Evolutionary conservation across 2,797 vertebrate genomes (phyloP), one percentile per base, ranked within the genome.

Genomic region (Pogonophryne albipinna): DNA sequence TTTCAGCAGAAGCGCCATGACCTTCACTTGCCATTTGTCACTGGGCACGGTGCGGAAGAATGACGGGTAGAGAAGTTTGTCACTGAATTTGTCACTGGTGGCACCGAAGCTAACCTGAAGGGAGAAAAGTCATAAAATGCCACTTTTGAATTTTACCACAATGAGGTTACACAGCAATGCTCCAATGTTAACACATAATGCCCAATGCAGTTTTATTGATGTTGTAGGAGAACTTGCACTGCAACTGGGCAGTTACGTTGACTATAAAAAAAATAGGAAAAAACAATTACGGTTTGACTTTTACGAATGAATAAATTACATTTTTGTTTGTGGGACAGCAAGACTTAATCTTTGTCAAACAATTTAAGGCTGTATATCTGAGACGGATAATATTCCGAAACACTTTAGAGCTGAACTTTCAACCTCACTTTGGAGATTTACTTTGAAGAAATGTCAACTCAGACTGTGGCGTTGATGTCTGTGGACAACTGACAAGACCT

Each of bases 1-100:
- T 5, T 16, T 5, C 27, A 99, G 89, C 7, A 99, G 94, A 10
- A 73, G 76, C 41, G 91, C 91, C 4, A 96, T 86, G 9, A 89
- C 97, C 0, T 79, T n/a, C 6, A 91, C 94, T 88, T 96, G 94
- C 85, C 66, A 90, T 16, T 89, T 95, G 86, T 98, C 97, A 0
- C 91, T 95, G 75, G 97, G 94, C 8, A 97, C 95, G 0, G 97
- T 98, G 13, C 97, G 96, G 92, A 97, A 95, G 91, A 99, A 98
- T 4, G 97, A 97, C 0, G 97, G 97, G 82, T 95, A 99, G 0
- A 86, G 38, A 5, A 79, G 66, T 0, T 91, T 92, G 83, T 96
- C 59, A 42, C 96, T 97, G 87, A 99, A 96, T 66, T 74, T 78
- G 49, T 97, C 95, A 0, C 93, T 95, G 76, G 95, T 97, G 89